Percentiles rank a stretch among this genome's conserved stretches.
Evolutionary conservation across 2,888 invertebrate genomes (phyloP).

Genomic region (Alviniconcha strummeri): DNA sequence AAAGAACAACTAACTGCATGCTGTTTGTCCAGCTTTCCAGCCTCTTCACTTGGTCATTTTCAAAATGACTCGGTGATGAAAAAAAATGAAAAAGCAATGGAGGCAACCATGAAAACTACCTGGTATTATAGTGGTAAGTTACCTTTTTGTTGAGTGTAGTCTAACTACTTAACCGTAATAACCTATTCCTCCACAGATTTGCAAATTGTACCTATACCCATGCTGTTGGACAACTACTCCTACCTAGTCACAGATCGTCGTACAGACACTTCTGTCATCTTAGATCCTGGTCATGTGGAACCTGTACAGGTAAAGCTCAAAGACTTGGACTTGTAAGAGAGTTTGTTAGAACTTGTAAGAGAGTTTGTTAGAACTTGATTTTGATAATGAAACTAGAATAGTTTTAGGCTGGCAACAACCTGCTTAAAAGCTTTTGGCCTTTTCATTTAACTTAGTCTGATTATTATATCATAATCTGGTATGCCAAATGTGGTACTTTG

Average conservation of each 20-base stretch:
- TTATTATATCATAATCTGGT: background rate
- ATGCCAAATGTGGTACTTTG: background rate
- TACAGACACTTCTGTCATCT: slow-evolving; percentile 59
- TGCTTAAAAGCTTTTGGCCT: too few relatives aligned
- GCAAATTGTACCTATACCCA: slow-evolving; percentile 65
- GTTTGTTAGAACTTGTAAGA: background rate
- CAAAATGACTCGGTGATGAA: too few relatives aligned
- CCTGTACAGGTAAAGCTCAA: slow-evolving; percentile 57
- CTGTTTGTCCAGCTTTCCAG: too few relatives aligned
- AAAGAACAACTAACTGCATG: too few relatives aligned
- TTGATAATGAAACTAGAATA: background rate
- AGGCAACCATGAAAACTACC: too few relatives aligned
- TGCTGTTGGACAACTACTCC: slow-evolving; percentile 68
- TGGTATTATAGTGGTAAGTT: too few relatives aligned
- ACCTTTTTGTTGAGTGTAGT: too few relatives aligned
- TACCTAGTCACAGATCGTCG: slow-evolving; percentile 66
- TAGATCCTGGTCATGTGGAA: slow-evolving; percentile 71
- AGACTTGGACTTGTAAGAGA: background rate
- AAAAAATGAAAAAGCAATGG: too few relatives aligned
- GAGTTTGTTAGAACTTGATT: background rate
- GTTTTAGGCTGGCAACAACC: background rate
- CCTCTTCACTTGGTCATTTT: too few relatives aligned
- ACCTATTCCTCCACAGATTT: slow-evolving; percentile 53
- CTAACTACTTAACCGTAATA: too few relatives aligned
- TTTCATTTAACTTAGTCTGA: background rate